Evolutionary conservation across 1,140 invertebrate genomes (phyloP), one percentile per base, ranked within the genome.

Genomic region (Caenorhabditis latens): DNA sequence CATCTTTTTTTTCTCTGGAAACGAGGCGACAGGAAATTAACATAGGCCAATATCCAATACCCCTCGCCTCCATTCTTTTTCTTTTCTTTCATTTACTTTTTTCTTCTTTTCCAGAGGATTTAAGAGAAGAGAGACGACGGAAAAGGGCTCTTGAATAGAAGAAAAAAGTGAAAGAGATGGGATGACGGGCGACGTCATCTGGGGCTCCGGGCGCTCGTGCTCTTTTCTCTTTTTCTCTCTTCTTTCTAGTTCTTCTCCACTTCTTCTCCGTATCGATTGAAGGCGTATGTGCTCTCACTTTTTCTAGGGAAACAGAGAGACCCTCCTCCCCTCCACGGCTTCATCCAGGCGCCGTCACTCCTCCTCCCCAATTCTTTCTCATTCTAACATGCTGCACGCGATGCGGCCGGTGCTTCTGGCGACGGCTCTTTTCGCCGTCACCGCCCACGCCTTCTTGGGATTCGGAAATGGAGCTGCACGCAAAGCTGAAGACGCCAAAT

Each of bases 321-420:
- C 50, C 55, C 55, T 7, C 6, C 55, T 58, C 55, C 55, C 6
- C 55, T 58, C 55, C 55, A 16, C 19, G 55, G 61, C 61, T 65
- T 9, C 6, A 71, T n/a, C 4, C 7, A 24, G 9, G 63, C 7
- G 63, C 63, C 63, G 63, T 65, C 63, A 42, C 32, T 13, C 9
- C 50, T 53, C 16, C 50, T 5, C 50, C 13, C 50, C 50, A 53
- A 16, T 48, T 21, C 16, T n/a, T 40, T 50, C 46, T 50, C 71
- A 79, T 79, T 79, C 71, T 79, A 79, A 53, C 71, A 79, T 79
- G 71, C 71, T 79, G 43, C 71, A 50, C 71, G 71, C 43, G 71
- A 50, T 79, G 71, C 71, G 71, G 71, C 71, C 71, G 46, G 71
- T 50, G 43, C 71, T 79, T 79, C 40, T 79, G 46, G 43, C 40